A percentile compares a stretch with the other conserved stretches of the same genome.
These are phyloP conservation scores for Anoplolepis gracilipes DNA, from an alignment of 1,140 invertebrate species.

Conservation along the genomic window DNA sequence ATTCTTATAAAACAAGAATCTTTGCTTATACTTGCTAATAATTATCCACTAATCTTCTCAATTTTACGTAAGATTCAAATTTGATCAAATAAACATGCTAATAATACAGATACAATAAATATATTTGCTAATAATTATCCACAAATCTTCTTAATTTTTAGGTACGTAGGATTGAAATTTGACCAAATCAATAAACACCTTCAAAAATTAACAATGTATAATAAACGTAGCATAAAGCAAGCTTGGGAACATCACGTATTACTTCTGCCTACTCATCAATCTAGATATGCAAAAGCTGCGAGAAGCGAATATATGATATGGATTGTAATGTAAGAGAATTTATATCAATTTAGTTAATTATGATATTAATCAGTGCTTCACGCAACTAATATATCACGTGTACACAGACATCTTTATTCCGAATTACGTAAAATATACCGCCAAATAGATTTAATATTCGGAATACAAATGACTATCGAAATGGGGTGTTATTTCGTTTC, in stretches of 20 bases:
- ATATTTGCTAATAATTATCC: neutral
- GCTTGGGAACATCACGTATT: neutral
- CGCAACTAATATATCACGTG: no score
- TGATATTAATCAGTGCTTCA: no score
- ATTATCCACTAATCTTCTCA: neutral
- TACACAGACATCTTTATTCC: slow-evolving; percentile 17
- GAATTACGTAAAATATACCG: slow-evolving; percentile 7
- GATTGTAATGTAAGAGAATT: slow-evolving; percentile 2
- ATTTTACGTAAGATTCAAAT: slow-evolving; percentile 1
- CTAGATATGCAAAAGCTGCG: neutral
- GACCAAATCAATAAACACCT: slow-evolving; percentile 3
- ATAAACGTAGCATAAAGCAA: neutral
- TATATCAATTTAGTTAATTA: neutral
- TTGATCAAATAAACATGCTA: neutral
- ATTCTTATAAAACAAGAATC: neutral
- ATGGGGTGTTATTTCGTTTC: neutral
- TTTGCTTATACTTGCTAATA: neutral
- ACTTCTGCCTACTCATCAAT: no score
- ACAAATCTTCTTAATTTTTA: neutral
- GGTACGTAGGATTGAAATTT: slow-evolving; percentile 14
- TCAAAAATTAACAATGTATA: neutral
- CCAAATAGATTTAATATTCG: slow-evolving; percentile 4
- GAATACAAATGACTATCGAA: slow-evolving; percentile 6
- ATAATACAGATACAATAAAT: no score
- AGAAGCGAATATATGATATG: neutral